phyloP scores from a whole-genome alignment of 1,140 invertebrate species.

The Thalassaphorura encarpata region DNA sequence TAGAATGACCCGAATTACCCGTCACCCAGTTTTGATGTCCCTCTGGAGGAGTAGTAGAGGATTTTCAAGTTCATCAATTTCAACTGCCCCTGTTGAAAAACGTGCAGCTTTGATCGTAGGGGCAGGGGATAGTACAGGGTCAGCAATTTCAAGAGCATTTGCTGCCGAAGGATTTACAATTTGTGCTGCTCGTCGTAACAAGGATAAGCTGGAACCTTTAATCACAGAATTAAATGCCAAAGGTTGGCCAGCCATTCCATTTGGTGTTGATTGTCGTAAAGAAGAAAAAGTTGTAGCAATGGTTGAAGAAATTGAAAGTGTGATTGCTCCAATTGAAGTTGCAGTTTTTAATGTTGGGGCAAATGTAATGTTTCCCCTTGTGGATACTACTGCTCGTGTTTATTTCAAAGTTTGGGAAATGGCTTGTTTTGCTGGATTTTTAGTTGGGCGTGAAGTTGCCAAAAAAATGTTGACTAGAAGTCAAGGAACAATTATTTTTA shows the following conservation, averaged over 20 bases:
- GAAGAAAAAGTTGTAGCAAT: not conserved
- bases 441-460: too few relatives aligned
- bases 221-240: not conserved
- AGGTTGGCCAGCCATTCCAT: not conserved
- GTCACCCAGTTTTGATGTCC: too few relatives aligned
- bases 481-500: too few relatives aligned
- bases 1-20: too few relatives aligned
- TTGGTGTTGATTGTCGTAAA: not conserved
- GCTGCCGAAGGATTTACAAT: not conserved
- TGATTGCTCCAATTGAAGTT: not conserved
- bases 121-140: not conserved
- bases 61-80: too few relatives aligned
- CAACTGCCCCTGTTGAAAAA: too few relatives aligned
- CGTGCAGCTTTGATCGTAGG: not conserved
- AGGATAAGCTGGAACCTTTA: not conserved
- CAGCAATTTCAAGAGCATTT: conserved; percentile 1
- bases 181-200: not conserved
- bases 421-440: too few relatives aligned
- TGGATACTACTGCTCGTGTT: not conserved
- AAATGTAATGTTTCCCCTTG: not conserved
- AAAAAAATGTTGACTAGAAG: too few relatives aligned
- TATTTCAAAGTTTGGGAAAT: not conserved
- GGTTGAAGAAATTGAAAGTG: not conserved
- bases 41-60: too few relatives aligned
- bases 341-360: not conserved